Percentiles rank a stretch among this genome's conserved stretches.
Evolutionary conservation across 2,797 vertebrate species (phyloP).

Genomic region (Rhabdophis nuchalis): DNA sequence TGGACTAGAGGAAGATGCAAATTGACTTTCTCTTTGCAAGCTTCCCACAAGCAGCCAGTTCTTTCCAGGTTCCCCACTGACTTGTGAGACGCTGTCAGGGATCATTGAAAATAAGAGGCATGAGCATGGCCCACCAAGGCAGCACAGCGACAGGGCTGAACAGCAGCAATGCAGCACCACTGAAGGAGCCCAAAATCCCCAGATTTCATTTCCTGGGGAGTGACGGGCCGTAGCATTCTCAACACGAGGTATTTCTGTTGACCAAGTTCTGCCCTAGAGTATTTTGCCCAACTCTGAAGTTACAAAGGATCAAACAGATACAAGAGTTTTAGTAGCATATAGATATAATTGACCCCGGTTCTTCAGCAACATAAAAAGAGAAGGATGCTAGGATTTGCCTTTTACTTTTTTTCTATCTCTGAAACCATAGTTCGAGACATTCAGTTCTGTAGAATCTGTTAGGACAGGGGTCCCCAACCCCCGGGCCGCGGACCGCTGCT

Average conservation of each 20-base stretch:
- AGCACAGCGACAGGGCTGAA: too few relatives aligned
- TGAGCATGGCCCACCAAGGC: too few relatives aligned
- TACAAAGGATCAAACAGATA: not conserved
- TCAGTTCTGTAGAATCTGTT: not conserved
- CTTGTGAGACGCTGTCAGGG: too few relatives aligned
- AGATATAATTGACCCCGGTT: not conserved
- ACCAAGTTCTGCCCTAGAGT: not conserved
- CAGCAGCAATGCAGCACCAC: too few relatives aligned
- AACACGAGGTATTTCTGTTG: not conserved
- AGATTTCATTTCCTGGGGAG: not conserved
- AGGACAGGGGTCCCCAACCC: too few relatives aligned
- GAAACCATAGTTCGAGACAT: not conserved
- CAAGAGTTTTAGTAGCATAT: not conserved
- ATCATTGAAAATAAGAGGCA: too few relatives aligned
- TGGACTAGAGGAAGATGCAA: too few relatives aligned
- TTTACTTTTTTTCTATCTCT: not conserved
- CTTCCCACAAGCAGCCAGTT: too few relatives aligned
- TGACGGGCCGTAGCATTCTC: too few relatives aligned
- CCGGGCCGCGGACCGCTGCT: too few relatives aligned
- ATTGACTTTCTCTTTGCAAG: too few relatives aligned
- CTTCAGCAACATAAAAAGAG: not conserved
- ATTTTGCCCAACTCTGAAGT: not conserved
- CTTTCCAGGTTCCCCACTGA: too few relatives aligned
- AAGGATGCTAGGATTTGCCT: not conserved
- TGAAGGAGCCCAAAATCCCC: not conserved